A percentile compares a stretch with the other conserved stretches of the same genome.
Evolutionary conservation across 1,140 invertebrate genomes (phyloP).

Genomic region (Meteorus sp.): DNA sequence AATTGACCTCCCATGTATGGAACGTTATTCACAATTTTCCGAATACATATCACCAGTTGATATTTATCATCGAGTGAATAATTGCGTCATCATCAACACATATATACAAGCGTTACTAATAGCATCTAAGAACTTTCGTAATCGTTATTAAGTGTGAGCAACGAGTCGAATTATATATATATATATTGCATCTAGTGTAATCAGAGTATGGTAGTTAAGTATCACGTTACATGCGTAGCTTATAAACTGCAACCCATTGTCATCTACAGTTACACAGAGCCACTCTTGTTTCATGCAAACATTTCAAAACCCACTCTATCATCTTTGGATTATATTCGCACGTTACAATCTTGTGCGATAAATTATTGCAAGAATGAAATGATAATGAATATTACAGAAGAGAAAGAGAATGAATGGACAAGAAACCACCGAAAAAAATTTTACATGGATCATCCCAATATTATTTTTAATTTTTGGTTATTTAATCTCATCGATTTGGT

Average conservation of each 20-base stretch:
- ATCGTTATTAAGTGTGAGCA: conserved; percentile 20
- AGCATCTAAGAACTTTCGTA: conserved; percentile 18
- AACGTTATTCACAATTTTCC: no score
- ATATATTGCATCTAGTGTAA: conserved; percentile 34
- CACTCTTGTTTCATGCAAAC: conserved; percentile 5
- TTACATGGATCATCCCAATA: no score
- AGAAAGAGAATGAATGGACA: no score
- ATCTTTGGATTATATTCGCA: conserved; percentile 1
- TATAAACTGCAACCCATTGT: conserved; percentile 42
- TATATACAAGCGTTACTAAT: conserved; percentile 25
- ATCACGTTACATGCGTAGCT: conserved; percentile 41
- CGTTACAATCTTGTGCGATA: no score
- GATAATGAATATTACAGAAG: no score
- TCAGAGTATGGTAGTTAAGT: conserved; percentile 37
- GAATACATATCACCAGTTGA: no score
- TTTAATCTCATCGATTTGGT: no score
- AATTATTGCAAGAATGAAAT: no score
- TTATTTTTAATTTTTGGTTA: no score
- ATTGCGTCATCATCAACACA: conserved; percentile 15
- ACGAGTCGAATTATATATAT: conserved; percentile 43
- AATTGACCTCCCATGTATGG: no score
- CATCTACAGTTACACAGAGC: conserved; percentile 48
- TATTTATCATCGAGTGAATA: no score
- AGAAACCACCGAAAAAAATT: no score
- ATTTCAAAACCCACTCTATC: neutral